Base-by-base conservation (phyloP, 2,113 vertebrate genomes). In the Esox niger region DNA sequence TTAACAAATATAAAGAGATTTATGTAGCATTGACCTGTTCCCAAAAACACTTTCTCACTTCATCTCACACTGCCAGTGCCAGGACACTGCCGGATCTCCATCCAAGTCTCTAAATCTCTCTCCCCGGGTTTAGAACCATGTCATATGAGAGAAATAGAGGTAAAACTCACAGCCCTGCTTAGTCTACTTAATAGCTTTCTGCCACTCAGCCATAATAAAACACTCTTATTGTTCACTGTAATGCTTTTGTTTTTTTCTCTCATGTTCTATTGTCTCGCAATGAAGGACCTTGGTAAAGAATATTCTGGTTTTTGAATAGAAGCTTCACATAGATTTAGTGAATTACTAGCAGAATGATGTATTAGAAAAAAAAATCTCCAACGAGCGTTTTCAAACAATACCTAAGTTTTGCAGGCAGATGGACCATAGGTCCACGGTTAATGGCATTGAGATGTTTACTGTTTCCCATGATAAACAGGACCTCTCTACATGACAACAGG, bases 111-210 rank as follows among this genome's bases (percentile, higher is more conserved):
- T 83, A 81, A 82, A 85, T 83, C 82, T 74, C 52, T 54, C 63
- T 56, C 74, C 65, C n/a, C 20, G 66, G 86, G 78, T 89, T 86
- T 86, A 86, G 69, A 79, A 76, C 25, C 31, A 58, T 63, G 62
- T 84, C 76, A 78, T 68, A 52, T 64, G 57, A n/a, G 73, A 66
- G 74, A 82, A 82, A 80, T 77, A 55, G 65, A 77, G 69, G 63
- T 77, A 79, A 78, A 71, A 26, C 52, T 43, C 73, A 86, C 80
- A 82, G 73, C 69, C 80, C 67, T 82, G 25, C 60, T 60, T 59
- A 60, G 69, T 23, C n/a, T n/a, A 20, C 20, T 20, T 61, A 73
- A 75, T 77, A 49, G 38, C 59, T 56, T 63, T 57, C 43, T 66
- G 56, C 26, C 55, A 54, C 20, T n/a, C n/a, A n/a, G 35, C 10